Evolutionary conservation across 2,113 vertebrate genomes (phyloP).

Genomic region (Reinhardtius hippoglossoides): DNA sequence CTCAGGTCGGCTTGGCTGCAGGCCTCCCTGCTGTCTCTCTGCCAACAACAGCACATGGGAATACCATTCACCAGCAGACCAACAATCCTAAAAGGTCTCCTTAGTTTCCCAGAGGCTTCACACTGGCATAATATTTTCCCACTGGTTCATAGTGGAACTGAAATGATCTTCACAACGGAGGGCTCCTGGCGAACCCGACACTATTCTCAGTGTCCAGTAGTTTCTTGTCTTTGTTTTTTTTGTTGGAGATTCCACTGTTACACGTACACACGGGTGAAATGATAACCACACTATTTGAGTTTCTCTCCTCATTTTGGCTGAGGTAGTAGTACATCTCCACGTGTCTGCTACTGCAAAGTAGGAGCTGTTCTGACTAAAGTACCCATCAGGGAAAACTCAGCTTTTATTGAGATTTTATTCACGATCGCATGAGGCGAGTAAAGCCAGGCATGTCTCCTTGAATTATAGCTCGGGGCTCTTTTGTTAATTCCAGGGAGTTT

Average conservation of each 20-base stretch:
- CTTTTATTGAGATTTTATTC: not conserved
- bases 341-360: not conserved
- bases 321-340: not conserved
- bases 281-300: not conserved
- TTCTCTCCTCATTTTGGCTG: not conserved
- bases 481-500: not conserved
- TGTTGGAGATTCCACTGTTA: constrained; percentile 16
- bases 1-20: constrained; percentile 55
- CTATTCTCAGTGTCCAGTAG: constrained; percentile 27
- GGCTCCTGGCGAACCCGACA: constrained; percentile 35
- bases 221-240: constrained; percentile 3
- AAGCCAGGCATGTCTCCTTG: not conserved
- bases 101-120: constrained; percentile 57
- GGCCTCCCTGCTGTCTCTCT: constrained; percentile 54
- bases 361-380: not conserved
- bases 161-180: constrained; percentile 44
- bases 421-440: not conserved
- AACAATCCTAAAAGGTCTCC: constrained; percentile 66
- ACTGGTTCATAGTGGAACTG: constrained; percentile 53
- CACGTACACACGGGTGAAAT: constrained; percentile 7
- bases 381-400: not conserved
- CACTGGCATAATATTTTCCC: constrained; percentile 55
- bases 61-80: constrained; percentile 50
- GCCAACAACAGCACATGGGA: constrained; percentile 68
- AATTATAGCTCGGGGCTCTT: not conserved